Evolutionary conservation across 2,797 vertebrate genomes (phyloP), one percentile per base, ranked within the genome.

Genomic region (Hylomyscus alleni): DNA sequence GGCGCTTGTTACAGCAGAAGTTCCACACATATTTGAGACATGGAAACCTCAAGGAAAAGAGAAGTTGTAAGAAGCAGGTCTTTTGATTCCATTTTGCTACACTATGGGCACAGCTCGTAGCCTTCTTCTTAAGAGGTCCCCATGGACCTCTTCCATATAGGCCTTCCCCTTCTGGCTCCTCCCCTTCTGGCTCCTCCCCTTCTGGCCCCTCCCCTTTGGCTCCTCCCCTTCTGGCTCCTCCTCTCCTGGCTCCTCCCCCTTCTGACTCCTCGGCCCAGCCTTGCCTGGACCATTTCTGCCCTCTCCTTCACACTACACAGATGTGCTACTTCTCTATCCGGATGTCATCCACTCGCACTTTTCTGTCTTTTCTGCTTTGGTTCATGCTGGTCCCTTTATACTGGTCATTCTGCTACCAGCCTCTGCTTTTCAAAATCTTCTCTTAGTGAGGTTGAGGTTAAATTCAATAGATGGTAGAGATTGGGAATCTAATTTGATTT

Each of bases 401-500:
- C 2, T 8, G 13, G 56, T 82, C 78, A 84, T 37, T 90, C 95
- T 92, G 73, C 77, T 89, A 56, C n/a, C 47, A 31, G 72, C 52
- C 17, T 95, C 20, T 93, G 44, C 26, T 85, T 95, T 90, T 56
- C 40, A 90, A 83, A 90, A 88, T 54, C 75, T 81, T 60, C 31
- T 26, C 65, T 72, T 77, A 86, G 22, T 34, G n/a, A 91, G 4
- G 12, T 40, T 88, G 60, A 29, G 24, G 31, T 22, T 52, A 58
- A 90, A 73, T 82, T 87, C 65, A 87, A 9, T 50, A 82, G 40
- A 78, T 19, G 13, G 14, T 52, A 62, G 60, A 76, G 37, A 20
- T 52, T 26, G 50, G 40, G 60, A 44, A 75, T 11, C 7, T 73
- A 83, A 77, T 81, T 20, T 72, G 20, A 1, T 52, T 93, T 83